A percentile compares a stretch with the other conserved stretches of the same genome.
phyloP scores from a whole-genome alignment of 2,113 vertebrate genomes.

The Ptilorrhoa leucosticta region DNA sequence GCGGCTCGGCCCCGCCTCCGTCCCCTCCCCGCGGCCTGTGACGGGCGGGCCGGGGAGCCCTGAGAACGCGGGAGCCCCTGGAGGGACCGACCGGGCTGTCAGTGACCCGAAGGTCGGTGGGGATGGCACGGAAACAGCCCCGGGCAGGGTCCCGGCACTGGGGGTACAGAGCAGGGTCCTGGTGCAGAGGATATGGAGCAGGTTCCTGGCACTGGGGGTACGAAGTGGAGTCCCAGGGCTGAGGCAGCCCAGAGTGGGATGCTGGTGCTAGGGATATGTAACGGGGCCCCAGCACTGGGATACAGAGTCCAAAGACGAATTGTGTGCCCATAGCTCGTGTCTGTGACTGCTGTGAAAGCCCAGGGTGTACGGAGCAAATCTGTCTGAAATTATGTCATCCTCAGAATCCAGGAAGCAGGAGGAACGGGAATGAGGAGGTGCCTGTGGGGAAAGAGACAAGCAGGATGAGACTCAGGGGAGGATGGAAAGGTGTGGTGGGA shows the following conservation, averaged over 20 bases:
- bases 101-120: background rate
- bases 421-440: background rate
- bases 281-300: background rate
- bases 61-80: background rate
- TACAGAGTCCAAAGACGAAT: background rate
- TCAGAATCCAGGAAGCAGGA: background rate
- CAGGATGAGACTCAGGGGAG: background rate
- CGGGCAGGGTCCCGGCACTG: background rate
- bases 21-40: background rate
- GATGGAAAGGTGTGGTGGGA: background rate
- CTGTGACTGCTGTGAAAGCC: background rate
- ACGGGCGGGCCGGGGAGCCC: background rate
- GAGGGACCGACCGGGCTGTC: background rate
- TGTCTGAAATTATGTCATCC: background rate
- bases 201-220: background rate
- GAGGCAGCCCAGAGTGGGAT: background rate
- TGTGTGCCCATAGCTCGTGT: accelerated
- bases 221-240: background rate
- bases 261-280: background rate
- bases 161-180: background rate
- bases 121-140: background rate
- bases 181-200: background rate
- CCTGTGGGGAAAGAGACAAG: background rate
- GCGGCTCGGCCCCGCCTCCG: background rate
- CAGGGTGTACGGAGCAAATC: background rate